Conservation (phyloP, 2,888 invertebrate genomes). For the Drosophila nr. perissopoda region DNA sequence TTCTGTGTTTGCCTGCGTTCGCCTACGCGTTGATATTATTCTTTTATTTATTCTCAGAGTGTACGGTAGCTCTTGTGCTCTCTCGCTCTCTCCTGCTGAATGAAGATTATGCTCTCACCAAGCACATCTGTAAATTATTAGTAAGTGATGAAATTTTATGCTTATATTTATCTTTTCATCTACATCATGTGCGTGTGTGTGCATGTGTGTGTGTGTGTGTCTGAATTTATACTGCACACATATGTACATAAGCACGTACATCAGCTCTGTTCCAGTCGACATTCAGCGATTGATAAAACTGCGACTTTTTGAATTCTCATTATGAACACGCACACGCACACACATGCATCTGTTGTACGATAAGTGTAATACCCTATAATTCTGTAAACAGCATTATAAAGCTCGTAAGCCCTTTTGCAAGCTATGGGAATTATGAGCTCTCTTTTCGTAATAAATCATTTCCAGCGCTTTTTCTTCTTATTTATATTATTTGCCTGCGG, state of each 20-base stretch:
- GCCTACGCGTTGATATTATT: constrained; percentile 32
- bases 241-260: neutral
- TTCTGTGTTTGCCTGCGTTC: constrained; percentile 14
- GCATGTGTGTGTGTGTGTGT: neutral
- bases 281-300: neutral
- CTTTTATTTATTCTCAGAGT: constrained; percentile 13
- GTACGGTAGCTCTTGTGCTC: neutral
- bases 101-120: neutral
- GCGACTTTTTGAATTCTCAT: neutral
- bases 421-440: neutral
- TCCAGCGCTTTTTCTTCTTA: neutral
- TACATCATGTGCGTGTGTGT: neutral
- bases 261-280: neutral
- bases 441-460: neutral
- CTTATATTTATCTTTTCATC: neutral
- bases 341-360: neutral
- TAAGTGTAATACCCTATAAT: constrained; percentile 3
- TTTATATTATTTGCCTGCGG: neutral
- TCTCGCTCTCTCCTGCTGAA: neutral
- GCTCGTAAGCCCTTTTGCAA: neutral
- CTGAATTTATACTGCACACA: neutral
- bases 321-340: neutral
- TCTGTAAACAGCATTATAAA: neutral
- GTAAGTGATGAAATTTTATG: constrained; percentile 41
- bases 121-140: constrained; percentile 30